Evolutionary conservation across 53 echinoderm and acorn worm genomes (phyloP), one percentile per base, ranked within the genome.

Genomic region (Temnopleurus reevesii): DNA sequence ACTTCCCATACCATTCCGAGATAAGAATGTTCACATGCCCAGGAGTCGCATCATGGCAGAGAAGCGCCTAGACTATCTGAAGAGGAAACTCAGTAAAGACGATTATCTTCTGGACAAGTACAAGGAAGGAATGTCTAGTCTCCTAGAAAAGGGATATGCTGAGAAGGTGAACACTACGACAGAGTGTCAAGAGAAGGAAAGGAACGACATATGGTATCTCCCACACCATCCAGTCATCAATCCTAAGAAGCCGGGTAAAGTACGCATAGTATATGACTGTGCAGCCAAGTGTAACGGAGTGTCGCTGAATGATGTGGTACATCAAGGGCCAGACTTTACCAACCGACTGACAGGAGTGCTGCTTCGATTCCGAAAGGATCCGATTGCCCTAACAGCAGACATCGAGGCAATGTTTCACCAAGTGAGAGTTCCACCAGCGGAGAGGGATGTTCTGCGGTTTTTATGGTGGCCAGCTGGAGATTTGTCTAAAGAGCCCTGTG

Each of bases 321-420:
- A 76, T 13, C 93, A 93, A 57, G 91, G 91, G 76, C 87, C 90
- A 21, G 64, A 86, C 44, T 66, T 90, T n/a, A 92, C 90, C 21
- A 90, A 92, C 63, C 76, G 36, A 43, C 35, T 93, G 53, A 53
- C 80, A 58, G 90, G 77, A 13, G 90, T 83, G 35, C 58, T 83
- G 5, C 83, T 83, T 7, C 4, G 83, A 33, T 83, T 83, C 58
- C 28, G 57, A 21, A 55, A 56, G 83, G 83, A 83, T 17, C 79
- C 83, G 2, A 35, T 83, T 83, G 83, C 58, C 18, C 18, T 56
- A 33, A 84, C 77, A 35, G 91, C 89, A 9, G 91, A 89, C 41
- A 91, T 89, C 31, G 86, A 91, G 55, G 89, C 89, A 15, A 93
- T 93, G 93, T 93, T 91, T 76, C 82, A 91, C 65, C 93, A 93